Base-by-base conservation (phyloP, 1,140 invertebrate species). In the Microplitis mediator region DNA sequence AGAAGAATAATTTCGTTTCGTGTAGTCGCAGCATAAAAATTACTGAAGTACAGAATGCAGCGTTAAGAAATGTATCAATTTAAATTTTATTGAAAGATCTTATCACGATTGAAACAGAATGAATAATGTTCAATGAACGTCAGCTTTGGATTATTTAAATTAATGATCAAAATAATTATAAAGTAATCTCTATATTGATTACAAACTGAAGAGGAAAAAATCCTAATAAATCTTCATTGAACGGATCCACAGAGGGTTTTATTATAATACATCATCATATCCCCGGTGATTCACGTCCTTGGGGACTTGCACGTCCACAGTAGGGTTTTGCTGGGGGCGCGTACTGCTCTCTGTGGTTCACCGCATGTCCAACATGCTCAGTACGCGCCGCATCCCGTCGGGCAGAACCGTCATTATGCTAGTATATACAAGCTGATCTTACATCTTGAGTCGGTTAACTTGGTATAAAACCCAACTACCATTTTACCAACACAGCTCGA, bases 311-410 rank as follows among this genome's bases (percentile, higher is more conserved):
- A 67, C 65, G 39, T 67, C 63, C 9, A 50, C 63, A 50, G 31
- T 58, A 58, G 68, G 39, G 58, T 66, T 56, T 68, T 71, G 58
- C 69, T 39, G 78, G 81, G 80, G 79, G 78, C 76, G 78, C n/a
- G 50, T 31, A 34, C 76, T 79, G 77, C 80, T 81, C 80, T 82
- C 82, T 85, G 84, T 80, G 82, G 84, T 84, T 82, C 79, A 84
- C 84, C 84, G 84, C 84, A 85, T 85, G 84, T 85, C 81, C 82
- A 83, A 85, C 82, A 85, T 81, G 82, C 70, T 62, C 76, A 74
- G 71, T 75, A 76, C 74, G 80, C 71, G 73, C 76, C 76, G 54
- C 73, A 76, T 72, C 75, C 71, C 76, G 72, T 70, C 76, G 62
- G 79, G 75, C 75, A 81, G 81, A 84, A 85, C 81, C 82, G 80